Evolutionary conservation across 2,113 vertebrate genomes (phyloP), one percentile per base, ranked within the genome.

Genomic region (Phasianus colchicus): DNA sequence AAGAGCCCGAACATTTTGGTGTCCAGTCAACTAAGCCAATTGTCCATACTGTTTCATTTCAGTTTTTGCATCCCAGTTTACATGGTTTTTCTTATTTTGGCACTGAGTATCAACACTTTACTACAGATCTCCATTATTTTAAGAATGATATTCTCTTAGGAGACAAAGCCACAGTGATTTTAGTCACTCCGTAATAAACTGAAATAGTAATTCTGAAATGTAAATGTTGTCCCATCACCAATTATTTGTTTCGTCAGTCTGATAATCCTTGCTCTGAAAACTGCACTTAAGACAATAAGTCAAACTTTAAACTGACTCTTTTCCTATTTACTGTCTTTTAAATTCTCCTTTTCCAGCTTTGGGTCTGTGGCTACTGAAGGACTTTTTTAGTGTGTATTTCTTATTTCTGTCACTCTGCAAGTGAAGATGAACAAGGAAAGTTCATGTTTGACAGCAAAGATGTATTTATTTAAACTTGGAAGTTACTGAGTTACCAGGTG

Each of bases 41-140:
- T 80, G 14, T 57, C 40, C 20, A 1, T 2, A 8, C 17, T 0
- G 0, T 66, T 75, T 86, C 20, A 58, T 17, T 45, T 90, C 21
- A 64, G 38, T 17, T 86, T 45, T 47, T 76, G 14, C 21, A 9
- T 65, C 38, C 32, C 7, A 5, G 16, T 74, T 86, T 42, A 12
- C 15, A 2, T 32, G 2, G 11, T 58, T 81, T 77, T 89, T 42
- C 65, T 55, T 13, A 32, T 52, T 82, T 85, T 57, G 38, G 63
- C 4, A 1, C 16, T n/a, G 20, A 1, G 0, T 32, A 3, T 9
- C 58, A 87, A 22, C 11, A 18, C 9, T 36, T 43, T 17, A 20
- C 13, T 20, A 1, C 58, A 58, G 40, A 83, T 27, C 19, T 71
- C 21, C 15, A 2, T 13, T 54, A 13, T 55, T 47, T 15, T 64